These are phyloP conservation scores for Patagioenas fasciata DNA, from an alignment of 2,113 vertebrate genomes.

Conservation along the genomic window DNA sequence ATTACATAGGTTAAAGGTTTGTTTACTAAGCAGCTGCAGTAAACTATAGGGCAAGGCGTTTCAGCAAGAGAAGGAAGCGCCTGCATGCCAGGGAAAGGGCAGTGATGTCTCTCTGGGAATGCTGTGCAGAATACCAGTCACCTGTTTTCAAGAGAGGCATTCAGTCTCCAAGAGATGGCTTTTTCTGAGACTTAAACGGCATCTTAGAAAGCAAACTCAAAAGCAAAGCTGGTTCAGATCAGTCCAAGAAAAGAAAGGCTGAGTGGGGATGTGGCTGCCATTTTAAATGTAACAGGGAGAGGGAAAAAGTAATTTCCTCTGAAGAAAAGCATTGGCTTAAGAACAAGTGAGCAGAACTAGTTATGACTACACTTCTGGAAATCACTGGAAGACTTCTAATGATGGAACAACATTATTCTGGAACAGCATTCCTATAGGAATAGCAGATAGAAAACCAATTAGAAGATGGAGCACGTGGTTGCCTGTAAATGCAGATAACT, in stretches of 20 bases:
- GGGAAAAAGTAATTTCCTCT: neutral
- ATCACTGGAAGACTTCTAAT: neutral
- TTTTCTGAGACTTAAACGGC: neutral
- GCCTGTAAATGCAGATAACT: neutral
- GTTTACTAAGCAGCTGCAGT: neutral
- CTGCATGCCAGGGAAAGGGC: neutral
- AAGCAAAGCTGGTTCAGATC: neutral
- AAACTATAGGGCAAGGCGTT: neutral
- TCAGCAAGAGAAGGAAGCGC: neutral
- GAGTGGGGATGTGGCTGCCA: neutral
- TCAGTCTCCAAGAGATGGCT: neutral
- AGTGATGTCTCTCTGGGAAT: neutral
- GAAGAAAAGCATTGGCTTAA: neutral
- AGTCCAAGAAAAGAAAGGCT: neutral
- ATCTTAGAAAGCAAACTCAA: neutral
- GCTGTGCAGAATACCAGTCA: neutral
- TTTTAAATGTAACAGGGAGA: neutral
- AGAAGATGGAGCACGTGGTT: neutral
- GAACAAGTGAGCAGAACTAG: neutral
- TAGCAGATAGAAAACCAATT: neutral
- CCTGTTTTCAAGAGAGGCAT: neutral
- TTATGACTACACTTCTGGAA: neutral
- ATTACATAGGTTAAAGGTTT: neutral
- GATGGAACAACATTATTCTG: neutral
- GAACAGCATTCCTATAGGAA: neutral